Percentiles rank a stretch among this genome's conserved stretches.
phyloP scores from a whole-genome alignment of 1,140 invertebrate species.

The Leptopilina clavipes region DNA sequence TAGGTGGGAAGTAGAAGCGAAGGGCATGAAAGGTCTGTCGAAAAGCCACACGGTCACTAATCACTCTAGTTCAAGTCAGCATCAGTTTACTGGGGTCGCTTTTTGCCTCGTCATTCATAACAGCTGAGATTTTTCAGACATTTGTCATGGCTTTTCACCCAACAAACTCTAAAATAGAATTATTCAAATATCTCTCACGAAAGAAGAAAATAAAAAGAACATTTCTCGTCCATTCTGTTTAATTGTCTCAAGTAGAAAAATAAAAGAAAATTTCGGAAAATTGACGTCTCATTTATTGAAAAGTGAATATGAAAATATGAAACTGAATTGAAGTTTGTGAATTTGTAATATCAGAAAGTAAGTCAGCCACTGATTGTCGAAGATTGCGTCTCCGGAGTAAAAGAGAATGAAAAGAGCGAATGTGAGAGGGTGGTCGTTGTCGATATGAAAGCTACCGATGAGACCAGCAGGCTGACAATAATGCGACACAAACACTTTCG shows the following conservation, averaged over 20 bases:
- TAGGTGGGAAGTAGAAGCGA: conserved; percentile 14
- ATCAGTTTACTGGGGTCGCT: conserved; percentile 42
- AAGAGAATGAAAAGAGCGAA: conserved; percentile 26
- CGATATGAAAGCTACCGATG: conserved; percentile 33
- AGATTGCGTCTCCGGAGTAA: background rate
- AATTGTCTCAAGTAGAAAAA: too few relatives aligned
- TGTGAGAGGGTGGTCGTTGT: conserved; percentile 18
- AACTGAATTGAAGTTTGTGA: too few relatives aligned
- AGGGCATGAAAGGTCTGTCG: conserved; percentile 48
- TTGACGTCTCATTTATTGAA: too few relatives aligned
- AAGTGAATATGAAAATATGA: background rate
- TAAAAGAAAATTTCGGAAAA: too few relatives aligned
- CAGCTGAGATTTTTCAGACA: conserved; percentile 48
- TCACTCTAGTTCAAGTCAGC: conserved; percentile 33
- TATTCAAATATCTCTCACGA: background rate
- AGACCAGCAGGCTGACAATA: conserved; percentile 51
- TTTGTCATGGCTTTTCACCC: conserved; percentile 41
- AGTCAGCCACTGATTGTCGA: conserved; percentile 32
- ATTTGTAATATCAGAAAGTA: background rate
- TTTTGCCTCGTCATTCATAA: conserved; percentile 70
- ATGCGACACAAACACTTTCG: conserved; percentile 63
- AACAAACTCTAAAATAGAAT: background rate
- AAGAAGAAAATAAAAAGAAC: too few relatives aligned
- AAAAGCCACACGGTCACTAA: conserved; percentile 52
- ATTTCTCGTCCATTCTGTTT: too few relatives aligned